Evolutionary conservation across 1,140 invertebrate species (phyloP).

Genomic region (Rhyzopertha dominica): DNA sequence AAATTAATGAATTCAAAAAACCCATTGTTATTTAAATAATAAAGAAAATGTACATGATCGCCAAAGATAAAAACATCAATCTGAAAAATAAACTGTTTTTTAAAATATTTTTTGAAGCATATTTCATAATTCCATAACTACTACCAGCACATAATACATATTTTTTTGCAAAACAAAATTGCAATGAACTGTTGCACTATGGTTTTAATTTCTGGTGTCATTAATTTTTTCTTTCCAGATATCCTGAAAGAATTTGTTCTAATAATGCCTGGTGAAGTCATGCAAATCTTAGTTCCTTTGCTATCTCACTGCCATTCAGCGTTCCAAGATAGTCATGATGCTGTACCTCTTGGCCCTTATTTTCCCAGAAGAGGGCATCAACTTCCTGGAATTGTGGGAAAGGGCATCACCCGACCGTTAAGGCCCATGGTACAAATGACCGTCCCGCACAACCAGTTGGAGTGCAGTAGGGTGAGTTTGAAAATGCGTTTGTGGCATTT

Average conservation of each 20-base stretch:
- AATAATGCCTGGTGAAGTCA: slow-evolving; percentile 74
- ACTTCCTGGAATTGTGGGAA: slow-evolving; percentile 52
- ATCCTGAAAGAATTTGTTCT: slow-evolving; percentile 80
- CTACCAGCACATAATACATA: no score
- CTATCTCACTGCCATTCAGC: slow-evolving; percentile 78
- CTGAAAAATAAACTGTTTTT: no score
- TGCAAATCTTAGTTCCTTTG: slow-evolving; percentile 76
- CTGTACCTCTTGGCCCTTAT: slow-evolving; percentile 66
- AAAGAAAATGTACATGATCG: no score
- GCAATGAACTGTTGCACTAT: no score
- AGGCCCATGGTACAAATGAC: slow-evolving; percentile 86
- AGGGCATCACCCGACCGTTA: slow-evolving; percentile 59
- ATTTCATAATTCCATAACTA: background rate
- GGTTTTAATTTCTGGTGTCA: no score
- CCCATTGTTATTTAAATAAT: no score
- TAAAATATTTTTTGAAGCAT: background rate
- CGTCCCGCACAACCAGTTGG: slow-evolving; percentile 69
- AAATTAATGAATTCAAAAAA: no score
- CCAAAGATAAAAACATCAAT: no score
- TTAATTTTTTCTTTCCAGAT: slow-evolving; percentile 56
- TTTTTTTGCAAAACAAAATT: no score
- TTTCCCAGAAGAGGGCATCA: slow-evolving; percentile 57
- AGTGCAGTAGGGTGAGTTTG: slow-evolving; percentile 57
- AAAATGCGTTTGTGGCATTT: no score
- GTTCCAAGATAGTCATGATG: slow-evolving; percentile 70